Evolutionary conservation across 2,113 vertebrate species (phyloP).

Genomic region (Beaufortia kweichowensis): DNA sequence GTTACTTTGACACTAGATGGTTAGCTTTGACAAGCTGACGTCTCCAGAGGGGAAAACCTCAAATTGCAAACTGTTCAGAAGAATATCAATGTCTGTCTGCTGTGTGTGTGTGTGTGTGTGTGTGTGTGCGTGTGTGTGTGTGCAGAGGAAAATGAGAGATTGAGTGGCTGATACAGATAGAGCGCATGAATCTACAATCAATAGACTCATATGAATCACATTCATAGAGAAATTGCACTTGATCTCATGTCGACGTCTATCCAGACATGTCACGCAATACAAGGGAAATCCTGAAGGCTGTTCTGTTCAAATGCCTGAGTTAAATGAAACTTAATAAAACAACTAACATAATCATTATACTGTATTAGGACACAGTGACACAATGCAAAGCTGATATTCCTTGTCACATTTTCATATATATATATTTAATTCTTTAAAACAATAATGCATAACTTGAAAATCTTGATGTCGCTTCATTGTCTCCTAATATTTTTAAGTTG

Average conservation of each 20-base stretch:
- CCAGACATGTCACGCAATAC: too few relatives aligned
- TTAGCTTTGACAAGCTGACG: conserved; percentile 41
- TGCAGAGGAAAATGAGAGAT: background rate
- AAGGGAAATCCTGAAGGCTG: too few relatives aligned
- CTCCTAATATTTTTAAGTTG: background rate
- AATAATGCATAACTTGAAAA: too few relatives aligned
- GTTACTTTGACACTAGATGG: conserved; percentile 31
- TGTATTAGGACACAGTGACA: too few relatives aligned
- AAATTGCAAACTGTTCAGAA: conserved; percentile 48
- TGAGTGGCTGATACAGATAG: background rate
- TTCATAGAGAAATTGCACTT: conserved; percentile 66
- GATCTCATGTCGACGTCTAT: conserved; percentile 18
- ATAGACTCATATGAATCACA: conserved; percentile 62
- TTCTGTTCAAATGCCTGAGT: too few relatives aligned
- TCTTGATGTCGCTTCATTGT: too few relatives aligned
- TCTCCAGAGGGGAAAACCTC: conserved; percentile 31
- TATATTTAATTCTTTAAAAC: too few relatives aligned
- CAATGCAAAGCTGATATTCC: too few relatives aligned
- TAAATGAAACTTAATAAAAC: too few relatives aligned
- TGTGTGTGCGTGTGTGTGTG: background rate
- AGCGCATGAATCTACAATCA: conserved; percentile 56
- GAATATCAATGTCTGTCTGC: too few relatives aligned
- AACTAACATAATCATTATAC: too few relatives aligned
- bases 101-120: conserved; percentile 19
- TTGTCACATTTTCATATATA: too few relatives aligned